phyloP scores from a whole-genome alignment of 30 jellyfish, hydroid and myxozoan species.

The Aurelia sp. region DNA sequence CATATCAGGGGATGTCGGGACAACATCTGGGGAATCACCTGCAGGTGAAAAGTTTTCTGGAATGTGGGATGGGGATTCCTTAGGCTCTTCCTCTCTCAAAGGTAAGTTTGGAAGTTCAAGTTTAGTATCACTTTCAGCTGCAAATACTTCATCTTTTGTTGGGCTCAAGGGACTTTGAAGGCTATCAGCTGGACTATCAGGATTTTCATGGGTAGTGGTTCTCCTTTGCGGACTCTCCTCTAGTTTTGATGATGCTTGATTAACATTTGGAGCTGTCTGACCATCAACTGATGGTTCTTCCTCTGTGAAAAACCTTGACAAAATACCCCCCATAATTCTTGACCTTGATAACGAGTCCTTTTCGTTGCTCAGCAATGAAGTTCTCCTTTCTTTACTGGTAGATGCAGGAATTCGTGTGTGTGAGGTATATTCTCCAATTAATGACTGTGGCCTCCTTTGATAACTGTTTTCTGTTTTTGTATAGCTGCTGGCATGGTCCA shows the following conservation, averaged over 20 bases:
- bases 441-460: constrained; percentile 10
- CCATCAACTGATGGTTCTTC: constrained; percentile 10
- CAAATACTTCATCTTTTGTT: too few relatives aligned
- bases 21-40: constrained; percentile 60
- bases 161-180: too few relatives aligned
- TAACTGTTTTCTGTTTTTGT: neutral
- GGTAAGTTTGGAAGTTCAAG: too few relatives aligned
- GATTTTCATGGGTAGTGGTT: too few relatives aligned
- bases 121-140: too few relatives aligned
- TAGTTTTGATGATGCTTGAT: too few relatives aligned
- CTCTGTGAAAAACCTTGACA: constrained; percentile 64
- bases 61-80: too few relatives aligned
- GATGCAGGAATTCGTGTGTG: neutral
- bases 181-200: neutral
- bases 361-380: constrained; percentile 3
- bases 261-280: neutral
- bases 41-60: constrained; percentile 10
- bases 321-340: constrained; percentile 71
- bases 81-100: too few relatives aligned
- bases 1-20: constrained; percentile 59
- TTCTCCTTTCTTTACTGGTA: neutral
- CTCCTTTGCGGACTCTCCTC: too few relatives aligned
- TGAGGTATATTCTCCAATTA: neutral
- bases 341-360: constrained; percentile 50
- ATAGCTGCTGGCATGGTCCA: neutral